These are phyloP conservation scores for Adoxophyes honmai DNA, from an alignment of 1,140 invertebrate species.

Conservation along the genomic window DNA sequence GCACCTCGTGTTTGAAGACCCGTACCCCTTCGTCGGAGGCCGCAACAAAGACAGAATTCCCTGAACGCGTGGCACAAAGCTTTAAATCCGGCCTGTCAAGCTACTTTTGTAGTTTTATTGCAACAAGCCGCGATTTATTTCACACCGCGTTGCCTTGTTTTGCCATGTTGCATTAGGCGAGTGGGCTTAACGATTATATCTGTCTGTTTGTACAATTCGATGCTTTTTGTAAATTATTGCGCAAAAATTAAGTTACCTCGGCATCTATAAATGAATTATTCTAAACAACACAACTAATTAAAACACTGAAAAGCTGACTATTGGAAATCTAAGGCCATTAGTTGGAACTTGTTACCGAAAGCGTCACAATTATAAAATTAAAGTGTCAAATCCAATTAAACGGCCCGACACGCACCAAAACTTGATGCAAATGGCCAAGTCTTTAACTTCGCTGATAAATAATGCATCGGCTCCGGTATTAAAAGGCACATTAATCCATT, in stretches of 20 bases:
- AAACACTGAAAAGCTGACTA: neutral
- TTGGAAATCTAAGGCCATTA: neutral
- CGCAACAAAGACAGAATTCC: conserved; percentile 36
- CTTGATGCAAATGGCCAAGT: conserved; percentile 4
- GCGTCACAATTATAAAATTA: conserved; percentile 7
- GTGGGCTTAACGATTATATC: neutral
- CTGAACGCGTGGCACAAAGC: conserved; percentile 29
- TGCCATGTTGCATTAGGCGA: neutral
- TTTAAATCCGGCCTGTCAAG: conserved; percentile 35
- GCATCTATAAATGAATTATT: too few relatives aligned
- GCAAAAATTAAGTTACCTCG: too few relatives aligned
- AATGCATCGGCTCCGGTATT: conserved; percentile 1
- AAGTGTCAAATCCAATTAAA: conserved; percentile 13
- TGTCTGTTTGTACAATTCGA: too few relatives aligned
- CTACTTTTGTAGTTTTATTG: conserved; percentile 27
- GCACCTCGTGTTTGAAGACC: conserved; percentile 27
- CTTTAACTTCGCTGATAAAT: conserved; percentile 3
- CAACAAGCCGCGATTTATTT: conserved; percentile 27
- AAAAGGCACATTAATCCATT: conserved; percentile 12
- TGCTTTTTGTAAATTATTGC: too few relatives aligned
- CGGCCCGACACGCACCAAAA: conserved; percentile 2
- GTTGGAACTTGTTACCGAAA: neutral
- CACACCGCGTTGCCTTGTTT: conserved; percentile 23
- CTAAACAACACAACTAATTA: too few relatives aligned
- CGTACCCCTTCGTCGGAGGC: conserved; percentile 19